Base-by-base conservation (phyloP, 2,113 vertebrate species). In the Lagopus leucura region DNA sequence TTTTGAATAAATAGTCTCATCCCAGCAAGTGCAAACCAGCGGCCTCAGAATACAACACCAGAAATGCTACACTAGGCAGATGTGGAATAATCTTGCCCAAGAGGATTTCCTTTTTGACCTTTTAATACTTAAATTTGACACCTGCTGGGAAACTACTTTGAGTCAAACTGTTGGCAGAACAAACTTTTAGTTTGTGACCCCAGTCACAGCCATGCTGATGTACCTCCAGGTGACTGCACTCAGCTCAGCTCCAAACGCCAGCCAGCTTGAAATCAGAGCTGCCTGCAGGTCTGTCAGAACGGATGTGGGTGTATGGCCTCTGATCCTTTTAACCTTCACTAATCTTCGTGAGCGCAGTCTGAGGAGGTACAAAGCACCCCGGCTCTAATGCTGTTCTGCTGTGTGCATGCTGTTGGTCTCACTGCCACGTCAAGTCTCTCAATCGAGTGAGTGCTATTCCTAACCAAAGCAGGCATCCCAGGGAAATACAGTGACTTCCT, bases 371-470 rank as follows among this genome's bases (percentile, higher is more conserved):
- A n/a, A 58, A 58, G 18, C 55, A 58, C 19, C 55, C 18, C 18
- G 4, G 32, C 30, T 32, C 58, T 64, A 25, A 57, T 58, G 86
- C 92, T 86, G 2, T 15, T 58, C 48, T 67, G 55, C 48, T 4
- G 82, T 73, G 82, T 63, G 13, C 6, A 24, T 72, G 54, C 88
- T 87, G 82, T 57, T 50, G 60, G 71, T 47, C 64, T 60, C 71
- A 20, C 58, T 92, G 97, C 78, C 85, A 88, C 72, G 76, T 72
- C 94, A 96, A 96, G 89, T 3, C 38, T 76, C 82, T 95, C 93
- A 88, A n/a, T 90, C 94, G 82, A 93, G 89, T 64, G 89, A 73
- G 79, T 80, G 91, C 87, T 97, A 25, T 81, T 94, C 88, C 93
- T 89, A 61, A 93, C 86, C 96, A 95, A 88, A 82, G 64, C 95